These are phyloP conservation scores for Odontophorus gujanensis DNA, from an alignment of 2,113 vertebrate genomes.

Conservation along the genomic window DNA sequence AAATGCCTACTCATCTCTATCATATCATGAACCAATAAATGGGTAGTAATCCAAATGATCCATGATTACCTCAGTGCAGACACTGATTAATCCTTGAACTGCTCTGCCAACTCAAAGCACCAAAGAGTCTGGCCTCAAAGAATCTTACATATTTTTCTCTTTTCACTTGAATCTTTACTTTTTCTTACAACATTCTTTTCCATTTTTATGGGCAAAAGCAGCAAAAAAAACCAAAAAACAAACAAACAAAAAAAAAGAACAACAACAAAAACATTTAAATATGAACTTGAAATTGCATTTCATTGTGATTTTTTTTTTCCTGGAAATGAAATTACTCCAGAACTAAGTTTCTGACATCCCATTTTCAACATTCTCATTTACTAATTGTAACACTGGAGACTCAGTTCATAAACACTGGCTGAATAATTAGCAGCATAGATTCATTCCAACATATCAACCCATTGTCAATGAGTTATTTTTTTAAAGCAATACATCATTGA, in stretches of 20 bases:
- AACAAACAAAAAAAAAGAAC: no score
- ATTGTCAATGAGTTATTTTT: neutral
- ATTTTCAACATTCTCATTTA: neutral
- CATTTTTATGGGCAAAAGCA: neutral
- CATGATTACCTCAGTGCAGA: neutral
- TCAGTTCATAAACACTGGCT: neutral
- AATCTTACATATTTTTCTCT: neutral
- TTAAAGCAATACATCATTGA: neutral
- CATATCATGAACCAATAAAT: neutral
- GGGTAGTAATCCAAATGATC: neutral
- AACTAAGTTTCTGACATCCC: neutral
- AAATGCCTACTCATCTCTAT: neutral
- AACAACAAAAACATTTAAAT: neutral
- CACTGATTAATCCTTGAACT: accelerated
- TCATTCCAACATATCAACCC: neutral
- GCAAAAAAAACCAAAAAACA: neutral
- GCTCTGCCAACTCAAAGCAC: neutral
- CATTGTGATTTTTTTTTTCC: neutral
- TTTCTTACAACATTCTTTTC: neutral
- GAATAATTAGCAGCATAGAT: neutral
- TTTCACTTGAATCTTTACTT: neutral
- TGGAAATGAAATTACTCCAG: neutral
- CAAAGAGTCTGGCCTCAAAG: neutral
- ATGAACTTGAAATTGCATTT: neutral
- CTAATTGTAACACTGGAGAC: neutral